Evolutionary conservation across 2,797 vertebrate species (phyloP).

Genomic region (Halcyon chelicuti): DNA sequence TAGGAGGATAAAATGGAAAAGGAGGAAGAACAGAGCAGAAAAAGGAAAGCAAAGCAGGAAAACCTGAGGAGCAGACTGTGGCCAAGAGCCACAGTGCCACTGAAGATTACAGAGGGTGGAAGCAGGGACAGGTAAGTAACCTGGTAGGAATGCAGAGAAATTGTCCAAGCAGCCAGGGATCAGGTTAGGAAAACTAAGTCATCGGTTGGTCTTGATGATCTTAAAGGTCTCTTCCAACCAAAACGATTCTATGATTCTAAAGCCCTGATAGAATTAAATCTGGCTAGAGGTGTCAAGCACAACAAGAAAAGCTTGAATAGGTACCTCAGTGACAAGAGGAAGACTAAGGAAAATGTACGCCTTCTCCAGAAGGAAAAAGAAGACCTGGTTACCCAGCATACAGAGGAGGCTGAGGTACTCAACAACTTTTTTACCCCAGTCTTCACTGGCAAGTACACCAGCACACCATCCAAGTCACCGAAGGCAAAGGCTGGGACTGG

Average conservation of each 20-base stretch:
- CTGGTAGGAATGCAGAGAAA: neutral
- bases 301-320: neutral
- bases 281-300: neutral
- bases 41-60: neutral
- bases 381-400: neutral
- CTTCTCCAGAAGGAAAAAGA: neutral
- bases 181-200: neutral
- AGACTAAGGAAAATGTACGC: neutral
- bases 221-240: neutral
- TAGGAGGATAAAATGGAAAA: slow-evolving; percentile 23
- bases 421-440: neutral
- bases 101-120: too few relatives aligned
- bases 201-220: neutral
- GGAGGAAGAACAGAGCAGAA: neutral
- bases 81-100: neutral
- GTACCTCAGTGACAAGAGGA: neutral
- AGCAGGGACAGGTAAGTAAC: neutral
- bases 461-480: neutral
- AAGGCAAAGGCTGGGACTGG: too few relatives aligned
- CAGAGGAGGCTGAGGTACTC: neutral
- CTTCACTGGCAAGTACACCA: neutral
- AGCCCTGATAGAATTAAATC: neutral
- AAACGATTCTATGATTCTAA: neutral
- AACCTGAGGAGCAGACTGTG: neutral
- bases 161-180: neutral